Conservation (phyloP, 2,888 invertebrate species). For the Sinopyrophorus schimmeli region DNA sequence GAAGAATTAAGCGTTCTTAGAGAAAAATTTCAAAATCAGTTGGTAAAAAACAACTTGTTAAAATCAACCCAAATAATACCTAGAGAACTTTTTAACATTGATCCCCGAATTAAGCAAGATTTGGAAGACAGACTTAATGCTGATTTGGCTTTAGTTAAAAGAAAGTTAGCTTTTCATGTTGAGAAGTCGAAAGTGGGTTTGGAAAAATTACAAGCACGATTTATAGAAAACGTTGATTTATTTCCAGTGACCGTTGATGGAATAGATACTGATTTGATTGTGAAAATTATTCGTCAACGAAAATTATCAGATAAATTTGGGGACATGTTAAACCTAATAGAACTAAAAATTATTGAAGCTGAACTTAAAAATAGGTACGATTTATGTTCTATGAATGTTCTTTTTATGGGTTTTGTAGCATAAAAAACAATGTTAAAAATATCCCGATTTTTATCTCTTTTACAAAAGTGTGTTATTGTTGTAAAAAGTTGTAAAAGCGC, state of each 20-base stretch:
- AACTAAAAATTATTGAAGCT: conserved; percentile 63
- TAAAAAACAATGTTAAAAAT: no score
- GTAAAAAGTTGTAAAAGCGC: no score
- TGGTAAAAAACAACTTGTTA: conserved; percentile 60
- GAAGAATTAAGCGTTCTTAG: conserved; percentile 48
- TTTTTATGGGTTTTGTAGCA: not conserved
- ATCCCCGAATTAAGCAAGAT: conserved; percentile 67
- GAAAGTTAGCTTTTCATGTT: conserved; percentile 70
- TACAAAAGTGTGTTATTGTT: no score
- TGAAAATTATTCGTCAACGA: conserved; percentile 67
- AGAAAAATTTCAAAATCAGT: conserved; percentile 15
- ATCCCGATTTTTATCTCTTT: no score
- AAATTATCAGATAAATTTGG: conserved; percentile 62
- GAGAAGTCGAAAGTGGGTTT: conserved; percentile 67
- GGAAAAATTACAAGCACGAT: conserved; percentile 62
- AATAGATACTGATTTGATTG: conserved; percentile 56
- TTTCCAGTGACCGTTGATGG: conserved; percentile 65
- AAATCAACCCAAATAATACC: conserved; percentile 63
- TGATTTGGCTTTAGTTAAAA: conserved; percentile 64
- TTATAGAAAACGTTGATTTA: conserved; percentile 67
- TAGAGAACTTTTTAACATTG: conserved; percentile 67
- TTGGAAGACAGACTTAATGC: conserved; percentile 63
- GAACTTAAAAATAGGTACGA: conserved; percentile 60
- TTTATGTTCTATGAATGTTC: not conserved
- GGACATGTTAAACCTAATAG: conserved; percentile 60